Conservation (phyloP, 2,113 vertebrate genomes). For the Taxidea taxus region DNA sequence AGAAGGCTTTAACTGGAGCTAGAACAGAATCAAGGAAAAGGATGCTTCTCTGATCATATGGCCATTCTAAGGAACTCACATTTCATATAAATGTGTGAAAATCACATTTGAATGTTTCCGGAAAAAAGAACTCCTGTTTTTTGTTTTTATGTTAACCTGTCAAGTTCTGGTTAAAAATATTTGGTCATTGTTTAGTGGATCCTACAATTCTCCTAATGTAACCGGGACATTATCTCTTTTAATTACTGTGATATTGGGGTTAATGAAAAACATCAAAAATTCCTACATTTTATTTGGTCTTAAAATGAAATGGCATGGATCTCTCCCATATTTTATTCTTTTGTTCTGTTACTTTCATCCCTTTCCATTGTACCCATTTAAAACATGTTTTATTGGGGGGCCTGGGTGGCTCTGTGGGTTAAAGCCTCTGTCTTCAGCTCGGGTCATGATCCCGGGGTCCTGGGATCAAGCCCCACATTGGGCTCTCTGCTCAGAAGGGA, state of each 20-base stretch:
- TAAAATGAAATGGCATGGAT: background rate
- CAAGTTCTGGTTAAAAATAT: constrained; percentile 14
- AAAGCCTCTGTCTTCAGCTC: too few relatives aligned
- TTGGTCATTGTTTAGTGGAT: background rate
- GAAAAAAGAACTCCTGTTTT: background rate
- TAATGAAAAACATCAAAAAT: constrained; percentile 13
- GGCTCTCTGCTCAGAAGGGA: too few relatives aligned
- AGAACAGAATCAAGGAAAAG: constrained; percentile 21
- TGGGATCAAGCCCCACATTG: too few relatives aligned
- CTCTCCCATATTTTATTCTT: background rate
- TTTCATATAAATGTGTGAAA: background rate
- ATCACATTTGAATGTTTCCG: background rate
- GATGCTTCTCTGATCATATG: background rate
- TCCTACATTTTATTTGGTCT: background rate
- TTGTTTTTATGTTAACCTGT: background rate
- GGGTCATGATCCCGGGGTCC: too few relatives aligned
- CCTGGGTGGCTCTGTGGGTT: too few relatives aligned
- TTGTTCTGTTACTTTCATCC: background rate
- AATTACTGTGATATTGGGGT: background rate
- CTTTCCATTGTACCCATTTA: background rate
- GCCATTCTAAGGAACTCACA: background rate
- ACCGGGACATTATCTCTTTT: background rate
- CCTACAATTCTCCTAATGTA: constrained; percentile 3
- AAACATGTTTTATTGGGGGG: background rate
- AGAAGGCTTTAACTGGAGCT: background rate